A percentile compares a stretch with the other conserved stretches of the same genome.
phyloP scores from a whole-genome alignment of 2,797 vertebrate species.

The Carapus acus region DNA sequence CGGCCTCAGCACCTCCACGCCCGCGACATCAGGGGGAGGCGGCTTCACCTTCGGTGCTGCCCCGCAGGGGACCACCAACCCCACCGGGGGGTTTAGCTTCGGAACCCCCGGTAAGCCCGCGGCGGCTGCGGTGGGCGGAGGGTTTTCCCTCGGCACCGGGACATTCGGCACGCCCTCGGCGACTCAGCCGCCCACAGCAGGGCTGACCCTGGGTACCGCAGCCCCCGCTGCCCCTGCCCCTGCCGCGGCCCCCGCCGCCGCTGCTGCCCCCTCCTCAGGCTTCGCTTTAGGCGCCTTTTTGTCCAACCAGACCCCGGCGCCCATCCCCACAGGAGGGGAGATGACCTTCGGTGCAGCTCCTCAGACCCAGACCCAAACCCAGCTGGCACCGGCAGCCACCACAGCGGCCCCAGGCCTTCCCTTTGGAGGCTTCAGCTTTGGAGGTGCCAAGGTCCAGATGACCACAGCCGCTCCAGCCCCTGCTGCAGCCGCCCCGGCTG shows the following conservation, averaged over 20 bases:
- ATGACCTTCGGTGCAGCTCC: constrained; percentile 61
- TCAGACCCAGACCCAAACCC: constrained; percentile 11
- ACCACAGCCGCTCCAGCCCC: constrained; percentile 48
- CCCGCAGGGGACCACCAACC: constrained; percentile 22
- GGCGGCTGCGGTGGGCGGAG: constrained; percentile 25
- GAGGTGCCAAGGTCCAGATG: constrained; percentile 63
- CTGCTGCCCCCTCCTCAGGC: constrained; percentile 57
- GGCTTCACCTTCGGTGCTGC: constrained; percentile 62
- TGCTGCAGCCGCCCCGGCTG: not conserved
- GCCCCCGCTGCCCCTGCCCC: constrained; percentile 58
- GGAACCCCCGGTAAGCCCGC: constrained; percentile 56
- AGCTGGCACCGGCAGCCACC: constrained; percentile 1
- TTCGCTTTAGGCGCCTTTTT: constrained; percentile 59
- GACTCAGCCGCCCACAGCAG: constrained; percentile 56
- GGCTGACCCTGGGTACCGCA: constrained; percentile 65
- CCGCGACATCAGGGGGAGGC: constrained; percentile 51
- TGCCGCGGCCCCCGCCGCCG: constrained; percentile 53
- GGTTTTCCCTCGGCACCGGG: constrained; percentile 75
- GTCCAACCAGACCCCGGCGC: constrained; percentile 49
- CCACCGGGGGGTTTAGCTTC: constrained; percentile 48
- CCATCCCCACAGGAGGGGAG: constrained; percentile 60
- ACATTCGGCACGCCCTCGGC: constrained; percentile 69
- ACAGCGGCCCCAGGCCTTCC: constrained; percentile 34
- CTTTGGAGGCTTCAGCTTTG: constrained; percentile 66
- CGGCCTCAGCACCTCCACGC: constrained; percentile 39